A percentile compares a stretch with the other conserved stretches of the same genome.
Conservation (phyloP, 2,113 vertebrate genomes). For the Grantiella picta region DNA sequence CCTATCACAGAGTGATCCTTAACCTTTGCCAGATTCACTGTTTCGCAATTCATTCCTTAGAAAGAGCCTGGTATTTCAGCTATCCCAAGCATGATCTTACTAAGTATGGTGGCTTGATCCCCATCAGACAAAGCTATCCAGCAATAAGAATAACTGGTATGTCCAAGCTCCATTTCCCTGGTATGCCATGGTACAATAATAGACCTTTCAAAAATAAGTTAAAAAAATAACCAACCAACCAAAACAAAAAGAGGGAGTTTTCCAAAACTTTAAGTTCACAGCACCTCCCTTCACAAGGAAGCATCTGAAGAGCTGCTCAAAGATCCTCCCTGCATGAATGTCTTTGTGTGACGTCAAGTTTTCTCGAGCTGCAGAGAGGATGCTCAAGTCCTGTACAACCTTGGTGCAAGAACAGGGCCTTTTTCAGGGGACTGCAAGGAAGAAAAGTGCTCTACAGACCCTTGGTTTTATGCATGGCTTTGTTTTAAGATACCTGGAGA, state of each 20-base stretch:
- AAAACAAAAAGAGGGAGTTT: background rate
- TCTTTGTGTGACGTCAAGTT: background rate
- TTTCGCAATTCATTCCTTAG: background rate
- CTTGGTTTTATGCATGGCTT: background rate
- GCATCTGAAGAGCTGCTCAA: background rate
- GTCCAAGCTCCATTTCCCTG: background rate
- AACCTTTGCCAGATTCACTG: background rate
- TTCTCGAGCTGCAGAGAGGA: background rate
- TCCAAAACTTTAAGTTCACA: background rate
- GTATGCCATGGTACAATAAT: background rate
- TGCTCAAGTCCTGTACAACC: background rate
- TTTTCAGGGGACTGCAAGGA: background rate
- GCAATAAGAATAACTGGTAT: background rate
- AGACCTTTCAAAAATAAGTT: background rate
- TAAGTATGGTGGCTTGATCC: background rate
- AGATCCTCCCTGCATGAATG: rapidly evolving
- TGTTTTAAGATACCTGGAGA: background rate
- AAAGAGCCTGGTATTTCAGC: background rate
- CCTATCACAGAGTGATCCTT: background rate
- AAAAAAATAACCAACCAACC: background rate
- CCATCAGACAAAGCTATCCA: background rate
- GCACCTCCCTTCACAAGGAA: background rate
- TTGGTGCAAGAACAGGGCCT: background rate
- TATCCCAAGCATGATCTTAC: background rate
- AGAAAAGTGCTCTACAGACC: background rate